Base-by-base conservation (phyloP, 2,113 vertebrate genomes). In the Amphiprion ocellaris region DNA sequence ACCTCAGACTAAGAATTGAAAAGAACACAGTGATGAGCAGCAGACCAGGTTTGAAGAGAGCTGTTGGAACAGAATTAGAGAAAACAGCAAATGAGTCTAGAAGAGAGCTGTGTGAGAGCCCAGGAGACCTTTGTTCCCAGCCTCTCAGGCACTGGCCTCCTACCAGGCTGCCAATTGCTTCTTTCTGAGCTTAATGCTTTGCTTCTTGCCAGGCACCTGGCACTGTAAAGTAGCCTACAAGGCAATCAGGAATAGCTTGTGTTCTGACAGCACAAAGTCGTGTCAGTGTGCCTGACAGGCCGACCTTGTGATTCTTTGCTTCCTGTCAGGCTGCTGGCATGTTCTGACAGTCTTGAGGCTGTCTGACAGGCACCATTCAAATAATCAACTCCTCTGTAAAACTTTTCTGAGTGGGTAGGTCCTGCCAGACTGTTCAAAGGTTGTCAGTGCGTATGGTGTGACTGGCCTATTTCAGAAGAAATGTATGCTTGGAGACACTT, bases 321-420 rank as follows among this genome's bases (percentile, higher is more conserved):
- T 69, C 56, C 63, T 74, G 70, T 69, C 58, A 74, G 50, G 41
- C 49, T 39, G 17, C 41, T 75, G 65, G 59, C 59, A 33, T 69
- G 44, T 44, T 30, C 17, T 50, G 0, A 3, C 64, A 8, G 23
- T 41, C 52, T 50, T 14, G 44, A 37, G 53, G 33, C 71, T 78
- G 55, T 2, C 64, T 60, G 55, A 50, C n/a, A 64, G 67, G 16
- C 53, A 44, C 17, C 16, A 41, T 37, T 67, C 37, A 30, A 74
- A 61, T 33, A 59, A 69, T 41, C 58, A 56, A 14, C 50, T n/a
- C 52, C 44, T 58, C 33, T 37, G 33, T 10, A 37, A 37, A 37
- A 60, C 54, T 41, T 39, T 16, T 49, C 26, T 74, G 12, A 37
- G 33, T 9, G 33, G 33, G 33, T 37, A 1, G 49, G 21, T 39